Conservation (phyloP, 2,797 vertebrate genomes). For the Mastacembelus armatus region DNA sequence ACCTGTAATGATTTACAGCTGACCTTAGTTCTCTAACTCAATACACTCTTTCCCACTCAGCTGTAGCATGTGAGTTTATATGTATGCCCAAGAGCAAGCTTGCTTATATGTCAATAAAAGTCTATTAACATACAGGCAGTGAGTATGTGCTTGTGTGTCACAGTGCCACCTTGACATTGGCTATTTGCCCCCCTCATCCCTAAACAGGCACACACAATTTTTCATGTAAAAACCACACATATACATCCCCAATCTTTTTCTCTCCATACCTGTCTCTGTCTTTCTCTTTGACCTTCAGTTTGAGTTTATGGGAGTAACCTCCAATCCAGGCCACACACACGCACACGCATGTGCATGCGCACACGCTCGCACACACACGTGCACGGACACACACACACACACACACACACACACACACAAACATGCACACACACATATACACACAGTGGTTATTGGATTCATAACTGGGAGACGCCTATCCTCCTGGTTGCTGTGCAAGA, state of each 20-base stretch:
- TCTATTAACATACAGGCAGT: slow-evolving; percentile 56
- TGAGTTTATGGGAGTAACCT: slow-evolving; percentile 73
- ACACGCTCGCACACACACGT: slow-evolving; percentile 16
- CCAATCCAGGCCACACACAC: slow-evolving; percentile 46
- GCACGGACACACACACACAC: slow-evolving; percentile 15
- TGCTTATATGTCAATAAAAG: slow-evolving; percentile 43
- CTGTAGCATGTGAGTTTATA: slow-evolving; percentile 25
- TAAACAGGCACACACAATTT: neutral
- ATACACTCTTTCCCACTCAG: slow-evolving; percentile 65
- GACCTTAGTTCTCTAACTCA: slow-evolving; percentile 77
- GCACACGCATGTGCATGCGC: slow-evolving; percentile 12
- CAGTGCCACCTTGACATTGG: slow-evolving; percentile 29
- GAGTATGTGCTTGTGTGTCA: slow-evolving; percentile 23
- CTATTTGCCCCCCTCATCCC: slow-evolving; percentile 13
- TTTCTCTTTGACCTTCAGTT: slow-evolving; percentile 74
- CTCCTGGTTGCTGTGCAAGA: slow-evolving; percentile 71
- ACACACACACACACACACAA: slow-evolving; percentile 24
- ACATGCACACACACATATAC: slow-evolving; percentile 42
- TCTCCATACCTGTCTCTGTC: slow-evolving; percentile 24
- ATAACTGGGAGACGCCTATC: slow-evolving; percentile 78
- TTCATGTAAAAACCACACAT: slow-evolving; percentile 7
- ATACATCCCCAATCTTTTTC: neutral
- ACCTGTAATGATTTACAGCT: slow-evolving; percentile 81
- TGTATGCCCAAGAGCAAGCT: slow-evolving; percentile 35
- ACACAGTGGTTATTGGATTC: slow-evolving; percentile 78